A percentile compares a stretch with the other conserved stretches of the same genome.
phyloP scores from a whole-genome alignment of 2,888 invertebrate genomes.

The Cecidostiba fungosa region DNA sequence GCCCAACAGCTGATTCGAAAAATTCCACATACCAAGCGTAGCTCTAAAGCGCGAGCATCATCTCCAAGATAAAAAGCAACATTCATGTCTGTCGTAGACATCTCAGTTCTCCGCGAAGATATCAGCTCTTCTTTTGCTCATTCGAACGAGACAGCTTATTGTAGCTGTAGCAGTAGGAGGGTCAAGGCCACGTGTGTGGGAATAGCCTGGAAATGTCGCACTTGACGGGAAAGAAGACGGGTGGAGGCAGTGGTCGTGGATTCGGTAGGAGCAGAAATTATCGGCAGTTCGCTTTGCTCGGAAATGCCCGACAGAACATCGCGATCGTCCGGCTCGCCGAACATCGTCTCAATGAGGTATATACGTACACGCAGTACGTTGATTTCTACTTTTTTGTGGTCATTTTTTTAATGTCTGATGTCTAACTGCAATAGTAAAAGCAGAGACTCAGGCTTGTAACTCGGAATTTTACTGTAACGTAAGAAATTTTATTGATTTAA shows the following conservation, averaged over 20 bases:
- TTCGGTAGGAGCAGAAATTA: slow-evolving; percentile 63
- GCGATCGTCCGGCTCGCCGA: slow-evolving; percentile 67
- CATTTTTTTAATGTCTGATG: neutral
- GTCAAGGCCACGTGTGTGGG: slow-evolving; percentile 6
- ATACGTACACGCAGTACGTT: neutral
- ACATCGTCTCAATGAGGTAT: slow-evolving; percentile 76
- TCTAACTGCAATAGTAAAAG: neutral
- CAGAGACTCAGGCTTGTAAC: neutral
- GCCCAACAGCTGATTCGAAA: neutral
- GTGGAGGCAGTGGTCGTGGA: slow-evolving; percentile 52
- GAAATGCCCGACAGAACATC: slow-evolving; percentile 70
- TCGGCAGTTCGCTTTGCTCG: slow-evolving; percentile 71
- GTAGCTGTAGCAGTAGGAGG: neutral
- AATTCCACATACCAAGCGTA: neutral
- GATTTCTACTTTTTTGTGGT: neutral
- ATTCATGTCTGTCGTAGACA: neutral
- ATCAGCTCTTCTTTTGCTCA: neutral
- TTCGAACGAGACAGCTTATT: neutral
- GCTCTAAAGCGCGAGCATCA: neutral
- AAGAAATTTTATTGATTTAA: slow-evolving; percentile 27
- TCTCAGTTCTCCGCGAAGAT: neutral
- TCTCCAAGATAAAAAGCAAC: slow-evolving; percentile 8
- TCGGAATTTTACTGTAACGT: neutral
- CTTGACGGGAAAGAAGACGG: slow-evolving; percentile 61
- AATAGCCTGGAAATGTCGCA: slow-evolving; percentile 67